phyloP scores from a whole-genome alignment of 2,888 invertebrate species.

The Limnephilus marmoratus region DNA sequence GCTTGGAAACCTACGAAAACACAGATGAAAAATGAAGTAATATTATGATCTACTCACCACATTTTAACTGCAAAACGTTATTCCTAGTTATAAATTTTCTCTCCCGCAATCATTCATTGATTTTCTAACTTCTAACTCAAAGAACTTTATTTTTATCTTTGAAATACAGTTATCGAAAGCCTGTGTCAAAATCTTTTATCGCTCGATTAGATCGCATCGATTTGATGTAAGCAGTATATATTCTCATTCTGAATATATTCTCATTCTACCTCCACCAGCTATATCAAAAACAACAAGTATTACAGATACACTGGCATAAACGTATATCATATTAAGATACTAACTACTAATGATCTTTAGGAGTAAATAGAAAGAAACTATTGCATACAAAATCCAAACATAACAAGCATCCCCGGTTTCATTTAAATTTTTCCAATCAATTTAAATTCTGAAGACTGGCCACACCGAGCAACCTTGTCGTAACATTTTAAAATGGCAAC shows the following conservation, averaged over 20 bases:
- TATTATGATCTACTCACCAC: background rate
- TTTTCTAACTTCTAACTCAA: background rate
- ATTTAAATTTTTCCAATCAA: background rate
- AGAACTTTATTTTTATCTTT: background rate
- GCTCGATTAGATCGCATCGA: background rate
- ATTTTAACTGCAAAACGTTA: background rate
- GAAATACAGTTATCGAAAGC: background rate
- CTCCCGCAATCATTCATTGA: background rate
- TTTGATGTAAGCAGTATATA: background rate
- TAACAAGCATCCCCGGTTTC: background rate
- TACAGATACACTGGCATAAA: background rate
- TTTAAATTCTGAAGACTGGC: background rate
- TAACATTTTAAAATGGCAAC: slow-evolving; percentile 48
- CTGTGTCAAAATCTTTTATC: background rate
- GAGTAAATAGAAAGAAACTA: background rate
- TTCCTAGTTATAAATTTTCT: background rate
- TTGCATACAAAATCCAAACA: background rate
- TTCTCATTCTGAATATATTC: too few relatives aligned
- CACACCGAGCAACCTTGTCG: slow-evolving; percentile 19
- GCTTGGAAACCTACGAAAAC: background rate
- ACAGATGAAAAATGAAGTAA: too few relatives aligned
- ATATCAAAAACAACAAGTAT: background rate
- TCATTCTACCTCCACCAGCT: background rate
- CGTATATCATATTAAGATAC: background rate
- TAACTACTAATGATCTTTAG: background rate